phyloP scores from a whole-genome alignment of 2,113 vertebrate species.

The Dryoscopus gambensis region DNA sequence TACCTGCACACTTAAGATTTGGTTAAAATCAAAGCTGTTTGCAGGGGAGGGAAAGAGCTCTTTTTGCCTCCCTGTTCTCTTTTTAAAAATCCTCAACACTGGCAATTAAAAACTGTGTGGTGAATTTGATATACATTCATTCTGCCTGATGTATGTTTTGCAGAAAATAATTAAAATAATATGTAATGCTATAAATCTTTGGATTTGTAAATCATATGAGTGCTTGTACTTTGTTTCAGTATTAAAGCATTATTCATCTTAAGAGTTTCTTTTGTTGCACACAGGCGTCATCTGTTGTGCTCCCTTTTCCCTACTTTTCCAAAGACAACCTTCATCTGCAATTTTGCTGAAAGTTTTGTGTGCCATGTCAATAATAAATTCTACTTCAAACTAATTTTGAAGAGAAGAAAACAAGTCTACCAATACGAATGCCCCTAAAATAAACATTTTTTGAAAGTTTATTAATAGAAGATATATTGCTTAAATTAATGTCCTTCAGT shows the following conservation, averaged over 20 bases:
- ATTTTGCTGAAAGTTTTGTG: neutral
- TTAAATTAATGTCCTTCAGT: neutral
- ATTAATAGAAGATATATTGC: neutral
- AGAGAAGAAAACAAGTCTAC: neutral
- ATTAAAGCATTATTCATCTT: neutral
- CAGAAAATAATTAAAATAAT: neutral
- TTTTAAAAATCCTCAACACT: neutral
- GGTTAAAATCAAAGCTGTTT: neutral
- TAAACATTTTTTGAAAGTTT: neutral
- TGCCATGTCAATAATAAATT: neutral
- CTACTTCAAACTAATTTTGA: neutral
- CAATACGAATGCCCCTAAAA: neutral
- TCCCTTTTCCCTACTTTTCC: neutral
- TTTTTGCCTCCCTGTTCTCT: neutral
- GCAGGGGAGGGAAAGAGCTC: neutral
- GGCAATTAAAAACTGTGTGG: neutral
- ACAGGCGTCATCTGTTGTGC: neutral
- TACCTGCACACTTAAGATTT: neutral
- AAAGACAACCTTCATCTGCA: neutral
- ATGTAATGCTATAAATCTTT: neutral
- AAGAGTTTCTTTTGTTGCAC: neutral
- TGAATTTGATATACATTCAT: neutral
- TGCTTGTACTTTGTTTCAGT: neutral
- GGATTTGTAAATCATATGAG: neutral
- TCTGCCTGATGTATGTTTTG: neutral